Base-by-base conservation (phyloP, 1,140 invertebrate genomes). In the Zeugodacus cucurbitae region DNA sequence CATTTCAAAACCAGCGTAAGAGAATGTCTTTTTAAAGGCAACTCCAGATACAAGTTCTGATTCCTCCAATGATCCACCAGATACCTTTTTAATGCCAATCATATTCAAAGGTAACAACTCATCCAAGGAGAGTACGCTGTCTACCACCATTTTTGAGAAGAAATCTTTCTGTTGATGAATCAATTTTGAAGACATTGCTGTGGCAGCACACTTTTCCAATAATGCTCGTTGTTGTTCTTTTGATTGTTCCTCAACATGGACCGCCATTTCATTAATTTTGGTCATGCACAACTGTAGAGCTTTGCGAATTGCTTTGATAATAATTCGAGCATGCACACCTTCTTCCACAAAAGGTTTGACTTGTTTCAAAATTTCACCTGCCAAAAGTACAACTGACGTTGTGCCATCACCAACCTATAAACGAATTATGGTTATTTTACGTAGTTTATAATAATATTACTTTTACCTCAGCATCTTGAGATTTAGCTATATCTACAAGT, bases 1-100 rank as follows among this genome's bases (percentile, higher is more conserved):
- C 99, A 99, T 99, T 95, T 99, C 99, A 94, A 99, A 99, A 10
- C 99, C 99, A 90, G 99, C 99, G 93, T 99, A 99, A 0, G 98
- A 99, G 94, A 99, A 99, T 0, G 99, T 99, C 94, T 99, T 99
- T 94, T 99, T 99, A 93, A 99, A 99, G 0, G 99, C 98, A 14
- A 99, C 99, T 82, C 99, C 99, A 89, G 96, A 95, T 2, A 99
- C 96, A 3, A 99, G 94, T 89, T 97, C 94, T 0, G 99, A 99
- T 92, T 99, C 98, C 95, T 99, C 97, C 14, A 99, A 93, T 7
- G 97, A 97, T 89, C 99, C 99, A 86, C 99, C 99, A n/a, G 96
- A 95, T 22, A 99, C 97, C 94, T 99, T 99, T 94, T 99, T 99
- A 89, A 99, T 99, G 87, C 99, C 99, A 94, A 99, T 99, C 99